These are phyloP conservation scores for Drosophila suzukii DNA, from an alignment of 1,140 invertebrate species.

Conservation along the genomic window DNA sequence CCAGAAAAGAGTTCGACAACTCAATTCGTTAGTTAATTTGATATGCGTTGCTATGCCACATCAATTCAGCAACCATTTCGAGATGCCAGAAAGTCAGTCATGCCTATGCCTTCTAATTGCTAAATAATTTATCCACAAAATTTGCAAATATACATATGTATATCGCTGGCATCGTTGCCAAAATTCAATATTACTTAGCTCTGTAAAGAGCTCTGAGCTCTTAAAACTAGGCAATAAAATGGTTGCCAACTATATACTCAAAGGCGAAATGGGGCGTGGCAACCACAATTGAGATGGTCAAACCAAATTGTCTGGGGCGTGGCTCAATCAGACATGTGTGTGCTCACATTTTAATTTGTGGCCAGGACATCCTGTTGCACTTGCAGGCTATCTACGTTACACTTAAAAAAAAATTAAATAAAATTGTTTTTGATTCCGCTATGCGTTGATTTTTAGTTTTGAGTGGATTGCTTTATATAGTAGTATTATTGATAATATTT, in stretches of 20 bases:
- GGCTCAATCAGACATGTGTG: constrained; percentile 47
- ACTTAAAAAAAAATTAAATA: constrained; percentile 1
- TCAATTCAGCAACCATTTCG: constrained; percentile 1
- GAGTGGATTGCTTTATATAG: too few relatives aligned
- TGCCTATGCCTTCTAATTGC: constrained; percentile 67
- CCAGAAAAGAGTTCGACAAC: constrained; percentile 64
- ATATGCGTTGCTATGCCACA: constrained; percentile 62
- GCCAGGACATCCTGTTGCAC: constrained; percentile 76
- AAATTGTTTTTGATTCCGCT: too few relatives aligned
- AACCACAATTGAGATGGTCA: constrained; percentile 38
- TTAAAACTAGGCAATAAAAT: constrained; percentile 17
- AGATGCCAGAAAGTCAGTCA: constrained; percentile 25
- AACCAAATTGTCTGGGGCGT: constrained; percentile 36
- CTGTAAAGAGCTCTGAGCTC: neutral
- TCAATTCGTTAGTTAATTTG: constrained; percentile 81
- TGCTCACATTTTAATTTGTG: constrained; percentile 68
- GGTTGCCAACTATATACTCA: constrained; percentile 37
- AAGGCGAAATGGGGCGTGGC: constrained; percentile 17
- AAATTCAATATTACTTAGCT: neutral
- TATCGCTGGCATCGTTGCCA: neutral
- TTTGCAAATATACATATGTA: neutral
- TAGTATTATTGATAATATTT: too few relatives aligned
- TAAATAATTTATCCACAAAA: constrained; percentile 53
- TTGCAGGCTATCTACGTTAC: constrained; percentile 5
- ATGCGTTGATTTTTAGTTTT: too few relatives aligned